Evolutionary conservation across 2,113 vertebrate species (phyloP).

Genomic region (Loxodonta africana): DNA sequence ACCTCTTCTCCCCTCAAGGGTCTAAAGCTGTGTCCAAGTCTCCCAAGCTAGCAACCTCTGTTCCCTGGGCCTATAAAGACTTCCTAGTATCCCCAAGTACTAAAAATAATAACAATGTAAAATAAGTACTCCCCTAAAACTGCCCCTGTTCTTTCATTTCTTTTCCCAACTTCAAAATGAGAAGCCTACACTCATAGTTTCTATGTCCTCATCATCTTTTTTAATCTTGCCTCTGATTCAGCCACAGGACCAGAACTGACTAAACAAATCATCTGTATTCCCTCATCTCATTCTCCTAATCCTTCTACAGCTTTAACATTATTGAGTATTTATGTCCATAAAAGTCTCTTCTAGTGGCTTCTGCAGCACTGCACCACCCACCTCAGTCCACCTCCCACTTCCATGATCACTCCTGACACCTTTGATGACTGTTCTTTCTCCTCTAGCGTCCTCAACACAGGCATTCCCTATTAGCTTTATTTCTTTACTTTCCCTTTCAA

Average conservation of each 20-base stretch:
- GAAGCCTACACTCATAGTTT: constrained; percentile 20
- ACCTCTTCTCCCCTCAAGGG: background rate
- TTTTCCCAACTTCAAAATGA: constrained; percentile 48
- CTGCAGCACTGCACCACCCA: background rate
- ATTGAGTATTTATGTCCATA: background rate
- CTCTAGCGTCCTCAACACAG: background rate
- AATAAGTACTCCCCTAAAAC: constrained; percentile 19
- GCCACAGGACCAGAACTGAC: background rate
- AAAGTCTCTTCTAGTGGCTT: background rate
- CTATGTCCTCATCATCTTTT: background rate
- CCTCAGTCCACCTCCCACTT: background rate
- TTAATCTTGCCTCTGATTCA: constrained; percentile 3
- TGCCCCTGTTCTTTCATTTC: constrained; percentile 10
- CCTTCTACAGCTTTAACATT: background rate
- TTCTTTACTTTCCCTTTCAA: constrained; percentile 27
- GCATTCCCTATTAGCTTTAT: background rate
- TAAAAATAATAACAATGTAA: constrained; percentile 12
- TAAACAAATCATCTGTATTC: background rate
- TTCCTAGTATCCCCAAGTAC: background rate
- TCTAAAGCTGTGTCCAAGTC: background rate
- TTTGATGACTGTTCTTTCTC: background rate
- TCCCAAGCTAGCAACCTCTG: background rate
- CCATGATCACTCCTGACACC: background rate
- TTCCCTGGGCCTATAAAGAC: background rate
- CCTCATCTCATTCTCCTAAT: background rate